Evolutionary conservation across 2,113 vertebrate genomes (phyloP).

Genomic region (Ciconia boyciana): DNA sequence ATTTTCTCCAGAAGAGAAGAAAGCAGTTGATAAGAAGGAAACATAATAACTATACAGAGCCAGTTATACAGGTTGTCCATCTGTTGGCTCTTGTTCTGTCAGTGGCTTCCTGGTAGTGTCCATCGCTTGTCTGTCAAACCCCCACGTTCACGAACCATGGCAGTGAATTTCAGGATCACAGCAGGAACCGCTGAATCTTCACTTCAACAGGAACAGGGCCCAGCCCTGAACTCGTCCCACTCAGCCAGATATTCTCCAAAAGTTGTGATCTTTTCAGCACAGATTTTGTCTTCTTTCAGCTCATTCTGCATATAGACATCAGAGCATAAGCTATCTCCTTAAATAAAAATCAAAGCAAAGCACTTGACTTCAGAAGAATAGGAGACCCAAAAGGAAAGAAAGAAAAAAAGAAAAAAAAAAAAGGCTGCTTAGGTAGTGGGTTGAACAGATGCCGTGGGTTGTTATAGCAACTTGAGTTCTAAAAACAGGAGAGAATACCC

Average conservation of each 20-base stretch:
- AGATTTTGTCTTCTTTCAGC: constrained; percentile 47
- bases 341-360: constrained; percentile 63
- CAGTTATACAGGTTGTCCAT: background rate
- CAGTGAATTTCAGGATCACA: background rate
- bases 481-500: constrained; percentile 39
- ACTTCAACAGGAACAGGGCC: background rate
- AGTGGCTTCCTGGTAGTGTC: background rate
- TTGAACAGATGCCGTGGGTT: constrained; percentile 60
- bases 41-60: background rate
- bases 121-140: background rate
- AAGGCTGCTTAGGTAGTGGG: background rate
- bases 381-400: background rate
- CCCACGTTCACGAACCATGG: rapidly evolving
- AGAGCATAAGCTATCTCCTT: constrained; percentile 49
- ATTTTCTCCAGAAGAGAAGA: background rate
- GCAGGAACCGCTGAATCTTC: background rate
- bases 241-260: constrained; percentile 10
- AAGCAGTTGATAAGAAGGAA: background rate
- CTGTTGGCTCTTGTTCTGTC: background rate
- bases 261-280: constrained; percentile 32
- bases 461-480: constrained; percentile 61
- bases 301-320: constrained; percentile 10
- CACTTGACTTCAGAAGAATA: constrained; percentile 68
- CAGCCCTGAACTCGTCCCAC: background rate
- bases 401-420: background rate